Evolutionary conservation across 2,888 invertebrate species (phyloP), one percentile per base, ranked within the genome.

Genomic region (Aproaerema taeniolella): DNA sequence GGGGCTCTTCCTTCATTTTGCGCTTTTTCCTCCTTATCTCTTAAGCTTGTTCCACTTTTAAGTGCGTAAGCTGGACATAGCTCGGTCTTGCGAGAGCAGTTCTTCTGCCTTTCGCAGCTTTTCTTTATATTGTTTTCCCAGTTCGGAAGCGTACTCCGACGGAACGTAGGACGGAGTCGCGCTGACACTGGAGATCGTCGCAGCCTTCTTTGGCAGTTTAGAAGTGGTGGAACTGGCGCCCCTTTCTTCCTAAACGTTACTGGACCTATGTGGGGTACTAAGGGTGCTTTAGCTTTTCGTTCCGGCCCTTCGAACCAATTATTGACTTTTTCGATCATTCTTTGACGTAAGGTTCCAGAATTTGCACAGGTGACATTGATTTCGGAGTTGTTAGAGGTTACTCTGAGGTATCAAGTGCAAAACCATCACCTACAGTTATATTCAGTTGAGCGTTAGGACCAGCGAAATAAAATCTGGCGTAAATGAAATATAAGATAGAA

Each of bases 251-350:
- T 71, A 13, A 62, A 72, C 0, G 48, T 31, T 3, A 69, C 37
- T 0, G 61, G 47, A 0, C 53, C 57, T 2, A 61, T 32, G 13
- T 46, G 53, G 4, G 55, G 25, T 0, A 41, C 26, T 13, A 0
- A 52, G 42, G 1, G 45, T 32, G 17, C 54, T 54, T 11, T 8
- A 13, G 12, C 20, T 42, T 17, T 52, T 40, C 50, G 41, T 2
- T 47, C 41, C 7, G 50, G 46, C 12, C 50, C 45, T 8, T 53
- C 49, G 0, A 73, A 37, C 73, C 73, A 73, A 5, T 47, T 49
- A 1, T 52, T 65, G 0, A 73, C 73, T 42, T 69, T 71, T 0
- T 55, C 47, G 3, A 68, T 64, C 0, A 68, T n/a, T 56, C 49
- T 41, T 58, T 50, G 0, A 63, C 32, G 11, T 50, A 42, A 0